These are phyloP conservation scores for Aphidius colemani DNA, from an alignment of 2,888 invertebrate genomes.

Conservation along the genomic window DNA sequence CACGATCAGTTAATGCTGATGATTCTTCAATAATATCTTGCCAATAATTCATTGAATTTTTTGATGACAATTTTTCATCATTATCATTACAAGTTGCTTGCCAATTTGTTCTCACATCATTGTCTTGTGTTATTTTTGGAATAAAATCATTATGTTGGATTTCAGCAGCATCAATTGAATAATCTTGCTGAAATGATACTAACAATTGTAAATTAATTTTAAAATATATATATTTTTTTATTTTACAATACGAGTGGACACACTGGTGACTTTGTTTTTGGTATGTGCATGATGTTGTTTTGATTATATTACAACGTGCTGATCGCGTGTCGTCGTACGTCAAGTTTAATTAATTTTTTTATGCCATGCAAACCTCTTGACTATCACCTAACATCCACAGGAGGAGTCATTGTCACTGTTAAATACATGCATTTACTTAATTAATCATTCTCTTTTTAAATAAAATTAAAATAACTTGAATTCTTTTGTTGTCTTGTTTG, in stretches of 20 bases:
- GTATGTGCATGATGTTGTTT: conserved; percentile 4
- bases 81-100: conserved; percentile 36
- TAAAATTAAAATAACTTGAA: too few relatives aligned
- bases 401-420: conserved; percentile 25
- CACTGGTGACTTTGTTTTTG: conserved; percentile 18
- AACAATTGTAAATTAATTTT: conserved; percentile 15
- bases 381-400: conserved; percentile 28
- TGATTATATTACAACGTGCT: conserved; percentile 2
- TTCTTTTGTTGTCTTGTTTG: too few relatives aligned
- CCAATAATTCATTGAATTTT: conserved; percentile 13
- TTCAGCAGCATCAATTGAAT: conserved; percentile 48
- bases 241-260: not conserved
- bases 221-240: not conserved
- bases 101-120: conserved; percentile 38
- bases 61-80: conserved; percentile 9
- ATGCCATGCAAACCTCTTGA: conserved; percentile 27
- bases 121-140: conserved; percentile 17
- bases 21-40: conserved; percentile 35
- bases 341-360: conserved; percentile 26
- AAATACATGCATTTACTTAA: conserved; percentile 24
- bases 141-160: conserved; percentile 21
- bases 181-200: conserved; percentile 56
- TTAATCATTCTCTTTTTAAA: conserved; percentile 1
- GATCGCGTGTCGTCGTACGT: conserved; percentile 23
- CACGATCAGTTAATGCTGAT: conserved; percentile 49